Conservation (phyloP, 2,888 invertebrate species). For the Phrixothrix hirtus region DNA sequence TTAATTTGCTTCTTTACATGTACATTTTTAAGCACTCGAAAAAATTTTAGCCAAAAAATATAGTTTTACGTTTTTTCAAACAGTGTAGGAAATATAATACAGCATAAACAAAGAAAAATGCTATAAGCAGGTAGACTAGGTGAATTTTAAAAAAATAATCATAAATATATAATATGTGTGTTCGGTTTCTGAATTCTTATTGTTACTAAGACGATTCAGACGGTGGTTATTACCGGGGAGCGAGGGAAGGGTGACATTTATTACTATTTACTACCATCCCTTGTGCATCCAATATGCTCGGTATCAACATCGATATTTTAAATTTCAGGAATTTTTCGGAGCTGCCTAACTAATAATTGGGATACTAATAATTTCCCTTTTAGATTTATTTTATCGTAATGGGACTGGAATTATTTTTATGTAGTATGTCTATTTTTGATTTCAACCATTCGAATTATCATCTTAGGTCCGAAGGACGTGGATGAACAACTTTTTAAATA, state of each 20-base stretch:
- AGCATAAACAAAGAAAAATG: conserved; percentile 41
- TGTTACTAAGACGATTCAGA: conserved; percentile 40
- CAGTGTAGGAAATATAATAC: conserved; percentile 42
- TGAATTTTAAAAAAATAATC: conserved; percentile 44
- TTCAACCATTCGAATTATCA: no score
- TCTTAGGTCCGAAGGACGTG: no score
- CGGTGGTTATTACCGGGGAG: conserved; percentile 43
- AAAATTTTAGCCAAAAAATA: no score
- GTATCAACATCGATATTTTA: conserved; percentile 31
- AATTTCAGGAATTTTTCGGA: conserved; percentile 21
- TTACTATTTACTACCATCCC: conserved; percentile 47
- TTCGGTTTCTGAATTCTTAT: conserved; percentile 48
- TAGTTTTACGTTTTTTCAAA: conserved; percentile 14
- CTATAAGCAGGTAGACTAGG: conserved; percentile 44
- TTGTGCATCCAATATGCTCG: conserved; percentile 28
- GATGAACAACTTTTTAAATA: no score
- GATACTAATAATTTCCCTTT: neutral
- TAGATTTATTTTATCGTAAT: neutral
- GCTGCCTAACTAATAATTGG: neutral
- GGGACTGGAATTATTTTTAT: neutral
- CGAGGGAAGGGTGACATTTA: conserved; percentile 46
- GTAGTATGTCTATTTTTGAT: no score
- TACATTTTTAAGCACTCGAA: no score
- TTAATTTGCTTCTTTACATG: no score
- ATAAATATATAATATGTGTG: conserved; percentile 52